These are phyloP conservation scores for Erithacus rubecula DNA, from an alignment of 2,797 vertebrate genomes.

Conservation along the genomic window DNA sequence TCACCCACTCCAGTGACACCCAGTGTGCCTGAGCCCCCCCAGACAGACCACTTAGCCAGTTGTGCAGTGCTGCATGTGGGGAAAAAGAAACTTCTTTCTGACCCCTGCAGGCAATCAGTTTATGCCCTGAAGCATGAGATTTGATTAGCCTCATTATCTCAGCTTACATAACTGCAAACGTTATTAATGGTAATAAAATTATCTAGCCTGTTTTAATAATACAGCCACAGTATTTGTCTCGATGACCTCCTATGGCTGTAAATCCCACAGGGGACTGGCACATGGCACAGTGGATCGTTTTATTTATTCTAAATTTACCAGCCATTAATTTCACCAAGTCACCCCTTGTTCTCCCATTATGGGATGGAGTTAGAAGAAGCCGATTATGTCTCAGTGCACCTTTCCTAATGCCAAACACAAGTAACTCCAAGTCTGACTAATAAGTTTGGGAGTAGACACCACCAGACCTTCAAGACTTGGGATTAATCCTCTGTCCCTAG, in stretches of 20 bases:
- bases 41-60: background rate
- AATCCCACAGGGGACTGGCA: slow-evolving; percentile 33
- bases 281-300: background rate
- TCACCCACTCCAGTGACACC: background rate
- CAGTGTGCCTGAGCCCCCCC: background rate
- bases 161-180: slow-evolving; percentile 73
- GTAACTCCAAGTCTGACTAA: background rate
- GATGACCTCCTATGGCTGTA: slow-evolving; percentile 52
- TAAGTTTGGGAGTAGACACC: background rate
- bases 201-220: slow-evolving; percentile 73
- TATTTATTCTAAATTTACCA: slow-evolving; percentile 61
- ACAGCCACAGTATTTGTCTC: slow-evolving; percentile 65
- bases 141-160: slow-evolving; percentile 74
- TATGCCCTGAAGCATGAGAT: slow-evolving; percentile 64
- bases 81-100: slow-evolving; percentile 61
- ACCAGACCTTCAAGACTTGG: background rate
- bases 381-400: background rate
- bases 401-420: background rate
- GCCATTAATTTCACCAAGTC: slow-evolving; percentile 34
- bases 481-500: background rate
- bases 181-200: slow-evolving; percentile 79
- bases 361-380: background rate
- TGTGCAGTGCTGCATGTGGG: background rate
- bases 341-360: slow-evolving; percentile 8
- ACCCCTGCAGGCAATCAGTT: slow-evolving; percentile 68